phyloP scores from a whole-genome alignment of 2,113 vertebrate species.

The Trachemys scripta region DNA sequence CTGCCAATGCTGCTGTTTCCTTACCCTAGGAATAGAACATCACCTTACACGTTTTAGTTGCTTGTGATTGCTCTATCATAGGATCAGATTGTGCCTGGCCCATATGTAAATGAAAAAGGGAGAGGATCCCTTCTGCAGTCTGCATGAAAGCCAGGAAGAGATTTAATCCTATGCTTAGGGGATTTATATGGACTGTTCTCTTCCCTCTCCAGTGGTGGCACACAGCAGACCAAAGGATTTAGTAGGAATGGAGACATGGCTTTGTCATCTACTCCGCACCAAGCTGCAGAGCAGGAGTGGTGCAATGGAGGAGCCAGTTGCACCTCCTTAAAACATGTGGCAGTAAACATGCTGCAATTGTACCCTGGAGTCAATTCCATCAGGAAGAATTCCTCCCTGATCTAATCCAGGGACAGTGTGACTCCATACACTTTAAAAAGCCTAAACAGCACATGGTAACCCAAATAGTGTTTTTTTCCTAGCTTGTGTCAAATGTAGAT shows the following conservation, averaged over 20 bases:
- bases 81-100: too few species aligned
- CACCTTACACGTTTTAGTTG: not conserved
- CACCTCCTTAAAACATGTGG: not conserved
- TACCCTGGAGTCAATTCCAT: not conserved
- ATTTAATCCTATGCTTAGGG: not conserved
- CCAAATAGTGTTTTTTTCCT: not conserved
- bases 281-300: not conserved
- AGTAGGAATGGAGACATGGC: not conserved
- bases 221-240: not conserved
- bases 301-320: not conserved
- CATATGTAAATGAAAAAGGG: not conserved
- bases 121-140: not conserved
- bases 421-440: not conserved
- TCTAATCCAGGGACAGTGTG: not conserved
- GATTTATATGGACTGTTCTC: not conserved
- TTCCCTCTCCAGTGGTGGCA: not conserved
- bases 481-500: not conserved
- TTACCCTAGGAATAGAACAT: not conserved
- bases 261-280: not conserved
- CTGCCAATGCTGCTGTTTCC: not conserved
- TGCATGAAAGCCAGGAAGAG: not conserved
- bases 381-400: not conserved
- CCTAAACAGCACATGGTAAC: not conserved
- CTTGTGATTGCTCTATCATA: not conserved
- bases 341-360: not conserved